Percentiles rank a stretch among this genome's conserved stretches.
These are phyloP conservation scores for Cynocephalus volans DNA, from an alignment of 2,113 vertebrate species.

Conservation along the genomic window DNA sequence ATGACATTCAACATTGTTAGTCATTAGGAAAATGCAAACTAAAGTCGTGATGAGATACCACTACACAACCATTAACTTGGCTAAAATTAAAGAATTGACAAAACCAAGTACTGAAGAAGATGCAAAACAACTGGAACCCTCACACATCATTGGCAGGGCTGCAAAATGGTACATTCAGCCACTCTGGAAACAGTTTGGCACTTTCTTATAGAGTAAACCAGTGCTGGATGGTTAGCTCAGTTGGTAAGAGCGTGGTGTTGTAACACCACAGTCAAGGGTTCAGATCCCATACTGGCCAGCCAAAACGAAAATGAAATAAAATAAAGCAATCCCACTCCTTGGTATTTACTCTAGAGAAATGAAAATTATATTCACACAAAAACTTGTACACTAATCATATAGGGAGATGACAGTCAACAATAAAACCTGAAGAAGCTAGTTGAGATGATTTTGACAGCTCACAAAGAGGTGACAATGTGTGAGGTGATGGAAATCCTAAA, in stretches of 20 bases:
- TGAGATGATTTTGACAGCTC: too few relatives aligned
- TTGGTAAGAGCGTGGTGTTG: too few relatives aligned
- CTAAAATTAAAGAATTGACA: not conserved
- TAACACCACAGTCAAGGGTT: too few relatives aligned
- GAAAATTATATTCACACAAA: not conserved
- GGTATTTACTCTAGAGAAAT: not conserved
- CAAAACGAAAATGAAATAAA: not conserved
- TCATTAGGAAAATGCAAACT: not conserved
- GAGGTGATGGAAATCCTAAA: too few relatives aligned
- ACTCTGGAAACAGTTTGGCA: not conserved
- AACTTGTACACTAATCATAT: not conserved
- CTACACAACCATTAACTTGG: not conserved
- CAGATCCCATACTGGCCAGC: too few relatives aligned
- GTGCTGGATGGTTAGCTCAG: too few relatives aligned
- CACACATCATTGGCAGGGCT: not conserved
- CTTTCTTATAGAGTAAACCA: not conserved
- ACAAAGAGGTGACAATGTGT: too few relatives aligned
- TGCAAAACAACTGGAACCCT: too few relatives aligned
- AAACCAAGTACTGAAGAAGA: not conserved
- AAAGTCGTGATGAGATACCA: not conserved
- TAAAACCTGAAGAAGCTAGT: too few relatives aligned
- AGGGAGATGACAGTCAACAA: too few relatives aligned
- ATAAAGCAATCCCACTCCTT: not conserved
- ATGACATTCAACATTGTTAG: not conserved
- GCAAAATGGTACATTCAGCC: rapidly evolving